Conservation (phyloP, 1,140 invertebrate genomes). For the Helicorthomorpha holstii region DNA sequence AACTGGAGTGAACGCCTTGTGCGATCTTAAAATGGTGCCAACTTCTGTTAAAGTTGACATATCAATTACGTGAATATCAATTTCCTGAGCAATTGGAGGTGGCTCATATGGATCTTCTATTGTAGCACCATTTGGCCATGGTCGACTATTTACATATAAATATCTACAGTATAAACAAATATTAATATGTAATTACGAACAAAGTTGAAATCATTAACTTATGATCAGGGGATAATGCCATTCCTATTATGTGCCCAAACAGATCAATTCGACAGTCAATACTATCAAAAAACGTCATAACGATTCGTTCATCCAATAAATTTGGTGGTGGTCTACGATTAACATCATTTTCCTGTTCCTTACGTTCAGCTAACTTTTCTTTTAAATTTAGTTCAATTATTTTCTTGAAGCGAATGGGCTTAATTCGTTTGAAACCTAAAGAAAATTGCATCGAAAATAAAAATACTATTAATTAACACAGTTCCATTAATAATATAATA, state of each 20-base stretch:
- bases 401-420: slow-evolving; percentile 49
- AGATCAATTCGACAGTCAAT: slow-evolving; percentile 70
- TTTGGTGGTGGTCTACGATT: slow-evolving; percentile 7
- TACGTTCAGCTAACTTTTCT: slow-evolving; percentile 41
- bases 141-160: slow-evolving; percentile 68
- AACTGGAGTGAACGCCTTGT: slow-evolving; percentile 71
- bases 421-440: slow-evolving; percentile 55
- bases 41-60: slow-evolving; percentile 54
- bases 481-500: too few species aligned
- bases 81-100: slow-evolving; percentile 77
- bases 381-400: slow-evolving; percentile 44
- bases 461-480: too few species aligned
- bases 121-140: slow-evolving; percentile 61
- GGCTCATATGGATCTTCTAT: slow-evolving; percentile 63
- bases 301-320: slow-evolving; percentile 40
- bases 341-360: slow-evolving; percentile 15
- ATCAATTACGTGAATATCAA: slow-evolving; percentile 79
- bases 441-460: too few species aligned
- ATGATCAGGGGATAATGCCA: slow-evolving; percentile 72
- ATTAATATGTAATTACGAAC: background rate
- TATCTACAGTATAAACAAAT: slow-evolving; percentile 34
- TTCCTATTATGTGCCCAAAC: slow-evolving; percentile 76
- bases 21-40: slow-evolving; percentile 62
- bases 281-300: slow-evolving; percentile 53
- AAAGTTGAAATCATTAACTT: slow-evolving; percentile 29